phyloP scores from a whole-genome alignment of 2,888 invertebrate species.

The Gandaritis pyraliata region DNA sequence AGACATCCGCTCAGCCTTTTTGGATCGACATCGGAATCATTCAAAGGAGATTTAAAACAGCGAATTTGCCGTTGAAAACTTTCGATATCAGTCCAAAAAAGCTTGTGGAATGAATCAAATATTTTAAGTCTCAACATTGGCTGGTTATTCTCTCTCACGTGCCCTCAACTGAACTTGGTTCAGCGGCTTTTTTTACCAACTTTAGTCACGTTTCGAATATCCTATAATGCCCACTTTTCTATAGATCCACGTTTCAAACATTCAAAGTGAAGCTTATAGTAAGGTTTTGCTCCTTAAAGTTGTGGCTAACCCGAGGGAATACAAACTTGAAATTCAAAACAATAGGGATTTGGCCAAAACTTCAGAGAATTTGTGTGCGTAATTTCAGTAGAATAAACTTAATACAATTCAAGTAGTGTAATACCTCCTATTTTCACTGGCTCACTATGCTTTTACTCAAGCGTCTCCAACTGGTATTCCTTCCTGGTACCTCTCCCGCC shows the following conservation, averaged over 20 bases:
- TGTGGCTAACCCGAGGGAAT: slow-evolving; percentile 25
- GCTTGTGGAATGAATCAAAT: not conserved
- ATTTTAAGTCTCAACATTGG: too few species aligned
- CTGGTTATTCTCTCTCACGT: not conserved
- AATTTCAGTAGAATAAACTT: slow-evolving; percentile 15
- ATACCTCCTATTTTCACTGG: too few species aligned
- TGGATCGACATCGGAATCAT: too few species aligned
- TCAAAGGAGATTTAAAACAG: too few species aligned
- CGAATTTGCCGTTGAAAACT: too few species aligned
- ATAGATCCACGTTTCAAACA: slow-evolving; percentile 18
- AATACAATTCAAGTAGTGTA: slow-evolving; percentile 22
- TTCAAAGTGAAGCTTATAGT: slow-evolving; percentile 25
- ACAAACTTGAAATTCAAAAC: slow-evolving; percentile 29
- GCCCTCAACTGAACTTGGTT: slow-evolving; percentile 5
- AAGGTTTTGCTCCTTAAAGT: slow-evolving; percentile 15
- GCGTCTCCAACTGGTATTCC: too few species aligned
- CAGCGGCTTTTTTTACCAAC: not conserved
- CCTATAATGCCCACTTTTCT: slow-evolving; percentile 10
- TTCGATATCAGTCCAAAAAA: too few species aligned
- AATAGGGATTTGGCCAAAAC: slow-evolving; percentile 24
- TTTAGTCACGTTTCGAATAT: slow-evolving; percentile 13
- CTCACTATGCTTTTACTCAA: too few species aligned
- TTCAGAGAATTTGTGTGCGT: slow-evolving; percentile 28
- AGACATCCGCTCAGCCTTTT: too few species aligned
- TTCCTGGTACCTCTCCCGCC: too few species aligned